A percentile compares a stretch with the other conserved stretches of the same genome.
Evolutionary conservation across 2,113 vertebrate species (phyloP).

Genomic region (Sminthopsis crassicaudata): DNA sequence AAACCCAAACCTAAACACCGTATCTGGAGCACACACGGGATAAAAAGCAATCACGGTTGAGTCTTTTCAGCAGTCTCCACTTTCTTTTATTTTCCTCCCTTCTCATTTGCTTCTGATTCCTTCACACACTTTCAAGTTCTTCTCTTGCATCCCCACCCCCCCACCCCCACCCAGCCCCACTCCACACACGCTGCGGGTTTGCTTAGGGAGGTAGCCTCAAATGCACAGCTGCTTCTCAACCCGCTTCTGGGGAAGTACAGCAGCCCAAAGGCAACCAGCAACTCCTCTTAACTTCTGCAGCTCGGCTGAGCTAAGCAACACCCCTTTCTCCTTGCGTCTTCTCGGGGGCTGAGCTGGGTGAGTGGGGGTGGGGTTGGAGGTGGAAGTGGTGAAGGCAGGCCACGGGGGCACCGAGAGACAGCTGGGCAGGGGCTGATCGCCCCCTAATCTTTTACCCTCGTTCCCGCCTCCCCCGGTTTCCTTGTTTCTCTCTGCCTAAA

Average conservation of each 20-base stretch:
- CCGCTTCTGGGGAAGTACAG: slow-evolving; percentile 61
- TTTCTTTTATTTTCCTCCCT: slow-evolving; percentile 75
- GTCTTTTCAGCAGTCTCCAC: slow-evolving; percentile 76
- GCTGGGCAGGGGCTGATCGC: slow-evolving; percentile 79
- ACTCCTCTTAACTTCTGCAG: slow-evolving; percentile 81
- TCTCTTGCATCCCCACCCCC: slow-evolving; percentile 68
- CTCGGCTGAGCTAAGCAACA: slow-evolving; percentile 68
- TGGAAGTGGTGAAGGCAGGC: neutral
- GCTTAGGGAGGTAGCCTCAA: slow-evolving; percentile 53
- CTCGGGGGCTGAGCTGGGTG: slow-evolving; percentile 73
- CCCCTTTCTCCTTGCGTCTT: slow-evolving; percentile 70
- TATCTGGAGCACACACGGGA: slow-evolving; percentile 41
- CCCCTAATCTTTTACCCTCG: slow-evolving; percentile 63
- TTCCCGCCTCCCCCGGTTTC: slow-evolving; percentile 5
- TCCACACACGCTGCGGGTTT: slow-evolving; percentile 61
- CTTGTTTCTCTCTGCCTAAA: slow-evolving; percentile 44
- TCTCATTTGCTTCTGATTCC: slow-evolving; percentile 75
- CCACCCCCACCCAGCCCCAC: slow-evolving; percentile 73
- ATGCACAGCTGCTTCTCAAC: slow-evolving; percentile 44
- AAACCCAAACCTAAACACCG: slow-evolving; percentile 46
- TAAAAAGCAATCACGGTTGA: slow-evolving; percentile 38
- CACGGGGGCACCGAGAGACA: slow-evolving; percentile 53
- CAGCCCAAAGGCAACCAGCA: slow-evolving; percentile 70
- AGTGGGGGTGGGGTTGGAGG: slow-evolving; percentile 77
- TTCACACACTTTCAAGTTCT: slow-evolving; percentile 77